A percentile compares a stretch with the other conserved stretches of the same genome.
phyloP scores from a whole-genome alignment of 2,888 invertebrate species.

The Clitarchus hookeri region DNA sequence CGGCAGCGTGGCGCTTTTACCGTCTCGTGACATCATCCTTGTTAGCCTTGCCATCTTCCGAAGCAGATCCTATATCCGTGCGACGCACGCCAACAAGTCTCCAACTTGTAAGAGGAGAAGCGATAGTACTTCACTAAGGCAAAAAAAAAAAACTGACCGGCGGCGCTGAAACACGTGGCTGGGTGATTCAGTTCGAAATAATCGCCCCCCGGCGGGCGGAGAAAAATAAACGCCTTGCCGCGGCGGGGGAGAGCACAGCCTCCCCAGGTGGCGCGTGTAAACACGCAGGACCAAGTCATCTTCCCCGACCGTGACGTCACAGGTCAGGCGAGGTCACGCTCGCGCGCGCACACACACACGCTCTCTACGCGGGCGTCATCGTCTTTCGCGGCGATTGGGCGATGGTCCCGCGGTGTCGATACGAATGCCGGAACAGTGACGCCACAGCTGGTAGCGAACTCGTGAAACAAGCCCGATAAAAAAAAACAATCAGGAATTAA shows the following conservation, averaged over 20 bases:
- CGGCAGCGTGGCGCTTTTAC: background rate
- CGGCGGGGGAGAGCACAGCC: too few species aligned
- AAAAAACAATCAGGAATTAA: background rate
- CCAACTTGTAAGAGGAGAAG: background rate
- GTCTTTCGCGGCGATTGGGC: background rate
- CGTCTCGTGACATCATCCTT: background rate
- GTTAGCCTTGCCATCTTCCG: background rate
- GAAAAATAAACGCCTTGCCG: too few species aligned
- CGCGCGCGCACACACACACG: background rate
- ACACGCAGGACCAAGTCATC: background rate
- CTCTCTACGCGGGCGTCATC: background rate
- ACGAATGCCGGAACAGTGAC: background rate
- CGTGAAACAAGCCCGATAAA: background rate
- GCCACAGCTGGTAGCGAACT: background rate
- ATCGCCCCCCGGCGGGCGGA: too few species aligned
- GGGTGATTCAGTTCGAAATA: too few species aligned
- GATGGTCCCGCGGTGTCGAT: background rate
- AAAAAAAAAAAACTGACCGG: too few species aligned
- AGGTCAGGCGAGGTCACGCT: background rate
- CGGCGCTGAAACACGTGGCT: too few species aligned
- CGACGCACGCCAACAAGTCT: background rate
- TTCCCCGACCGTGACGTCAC: background rate
- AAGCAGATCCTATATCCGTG: background rate
- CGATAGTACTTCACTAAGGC: too few species aligned
- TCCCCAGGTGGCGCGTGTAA: too few species aligned